These are phyloP conservation scores for Pseudomyrmex cubaensis DNA, from an alignment of 1,140 invertebrate genomes.

Conservation along the genomic window DNA sequence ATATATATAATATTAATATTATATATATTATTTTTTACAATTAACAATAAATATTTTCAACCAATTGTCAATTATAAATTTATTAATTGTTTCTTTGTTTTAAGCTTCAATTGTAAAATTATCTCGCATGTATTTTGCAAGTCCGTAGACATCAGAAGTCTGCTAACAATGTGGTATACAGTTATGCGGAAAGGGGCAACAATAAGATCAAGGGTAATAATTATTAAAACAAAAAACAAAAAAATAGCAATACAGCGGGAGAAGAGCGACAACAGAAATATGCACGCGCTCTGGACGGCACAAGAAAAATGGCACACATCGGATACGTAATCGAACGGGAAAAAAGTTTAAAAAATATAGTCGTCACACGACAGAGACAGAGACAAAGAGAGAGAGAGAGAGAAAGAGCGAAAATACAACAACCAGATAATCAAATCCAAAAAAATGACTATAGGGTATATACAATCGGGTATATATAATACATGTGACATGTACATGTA, in stretches of 20 bases:
- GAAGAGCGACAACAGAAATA: slow-evolving; percentile 14
- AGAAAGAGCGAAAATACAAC: slow-evolving; percentile 60
- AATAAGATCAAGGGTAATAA: not conserved
- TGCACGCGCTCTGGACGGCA: slow-evolving; percentile 17
- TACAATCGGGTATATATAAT: slow-evolving; percentile 9
- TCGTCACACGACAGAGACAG: slow-evolving; percentile 16
- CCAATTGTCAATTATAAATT: no score
- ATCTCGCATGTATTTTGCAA: no score
- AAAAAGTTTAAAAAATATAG: slow-evolving; percentile 2
- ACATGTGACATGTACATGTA: slow-evolving; percentile 46
- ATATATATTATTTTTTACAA: no score
- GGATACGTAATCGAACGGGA: slow-evolving; percentile 3
- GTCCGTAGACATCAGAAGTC: no score
- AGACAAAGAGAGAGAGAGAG: not conserved
- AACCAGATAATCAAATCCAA: slow-evolving; percentile 42
- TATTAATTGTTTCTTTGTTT: no score
- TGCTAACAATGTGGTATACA: no score
- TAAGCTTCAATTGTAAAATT: no score
- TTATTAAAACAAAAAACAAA: not conserved
- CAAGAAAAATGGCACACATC: slow-evolving; percentile 38
- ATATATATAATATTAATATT: no score
- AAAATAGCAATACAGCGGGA: not conserved
- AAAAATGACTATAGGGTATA: not conserved
- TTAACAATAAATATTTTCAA: no score
- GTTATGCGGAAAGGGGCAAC: not conserved